These are phyloP conservation scores for Poeciliopsis retropinna DNA, from an alignment of 2,113 vertebrate species.

Conservation along the genomic window DNA sequence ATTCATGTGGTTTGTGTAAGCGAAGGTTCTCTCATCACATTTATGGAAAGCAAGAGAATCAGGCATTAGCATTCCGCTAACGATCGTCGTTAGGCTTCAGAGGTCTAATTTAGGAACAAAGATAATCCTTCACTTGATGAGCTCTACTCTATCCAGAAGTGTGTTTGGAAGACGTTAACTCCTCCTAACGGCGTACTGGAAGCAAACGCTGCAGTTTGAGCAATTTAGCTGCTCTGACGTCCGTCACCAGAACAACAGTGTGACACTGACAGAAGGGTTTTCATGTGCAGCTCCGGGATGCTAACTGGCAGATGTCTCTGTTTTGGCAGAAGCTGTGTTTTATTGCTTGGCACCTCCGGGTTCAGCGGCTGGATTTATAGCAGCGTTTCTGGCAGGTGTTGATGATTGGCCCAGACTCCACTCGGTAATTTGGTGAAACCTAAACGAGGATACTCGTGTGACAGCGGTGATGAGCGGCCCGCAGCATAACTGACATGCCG, in stretches of 20 bases:
- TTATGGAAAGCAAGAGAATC: background rate
- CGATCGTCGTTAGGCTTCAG: constrained; percentile 16
- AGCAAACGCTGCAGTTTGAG: background rate
- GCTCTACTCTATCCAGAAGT: background rate
- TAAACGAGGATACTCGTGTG: constrained; percentile 16
- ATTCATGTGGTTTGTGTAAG: background rate
- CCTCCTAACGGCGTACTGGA: background rate
- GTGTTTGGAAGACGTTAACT: background rate
- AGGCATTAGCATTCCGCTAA: background rate
- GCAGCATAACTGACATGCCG: constrained; percentile 44
- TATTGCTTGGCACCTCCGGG: constrained; percentile 13
- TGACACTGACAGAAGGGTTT: background rate
- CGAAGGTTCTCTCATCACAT: background rate
- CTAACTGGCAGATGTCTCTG: constrained; percentile 31
- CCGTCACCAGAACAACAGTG: constrained; percentile 11
- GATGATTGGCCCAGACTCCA: constrained; percentile 23
- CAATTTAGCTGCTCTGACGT: background rate
- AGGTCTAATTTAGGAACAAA: constrained; percentile 30
- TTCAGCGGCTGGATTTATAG: constrained; percentile 9
- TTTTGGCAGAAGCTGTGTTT: constrained; percentile 36
- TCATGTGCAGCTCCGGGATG: constrained; percentile 8
- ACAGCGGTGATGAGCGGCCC: constrained; percentile 57
- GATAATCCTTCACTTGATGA: background rate
- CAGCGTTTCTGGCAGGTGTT: constrained; percentile 28
- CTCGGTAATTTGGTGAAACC: constrained; percentile 32